Percentiles rank a stretch among this genome's conserved stretches.
Evolutionary conservation across 1,140 invertebrate species (phyloP).

Genomic region (Caerostris darwini): DNA sequence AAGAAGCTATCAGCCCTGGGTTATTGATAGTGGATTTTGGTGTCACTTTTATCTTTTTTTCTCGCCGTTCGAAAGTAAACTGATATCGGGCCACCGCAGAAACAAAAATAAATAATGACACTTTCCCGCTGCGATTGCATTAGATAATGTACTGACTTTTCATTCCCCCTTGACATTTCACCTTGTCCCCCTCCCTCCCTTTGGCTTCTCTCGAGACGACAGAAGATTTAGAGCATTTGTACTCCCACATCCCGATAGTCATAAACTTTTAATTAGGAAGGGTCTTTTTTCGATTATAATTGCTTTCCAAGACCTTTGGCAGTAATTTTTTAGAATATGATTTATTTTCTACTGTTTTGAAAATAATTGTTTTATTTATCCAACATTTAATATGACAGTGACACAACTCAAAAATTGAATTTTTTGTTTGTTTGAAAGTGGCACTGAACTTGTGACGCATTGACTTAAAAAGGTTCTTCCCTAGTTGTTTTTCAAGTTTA

Average conservation of each 20-base stretch:
- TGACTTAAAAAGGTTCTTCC: too few species aligned
- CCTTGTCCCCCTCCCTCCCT: not conserved
- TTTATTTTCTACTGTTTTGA: too few species aligned
- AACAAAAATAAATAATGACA: conserved; percentile 52
- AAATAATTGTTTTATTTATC: too few species aligned
- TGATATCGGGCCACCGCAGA: conserved; percentile 25
- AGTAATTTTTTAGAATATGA: too few species aligned
- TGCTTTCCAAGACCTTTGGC: too few species aligned
- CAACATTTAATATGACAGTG: too few species aligned
- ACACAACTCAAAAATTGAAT: too few species aligned
- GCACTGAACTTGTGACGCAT: too few species aligned
- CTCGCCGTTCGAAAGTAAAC: conserved; percentile 24
- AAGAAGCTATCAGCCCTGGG: conserved; percentile 5
- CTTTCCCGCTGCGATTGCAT: conserved; percentile 11
- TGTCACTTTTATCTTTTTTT: conserved; percentile 18
- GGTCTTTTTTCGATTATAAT: not conserved
- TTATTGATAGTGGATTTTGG: conserved; percentile 48
- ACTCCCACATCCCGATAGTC: not conserved
- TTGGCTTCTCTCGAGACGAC: not conserved
- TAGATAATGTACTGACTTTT: not conserved
- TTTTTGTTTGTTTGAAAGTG: too few species aligned
- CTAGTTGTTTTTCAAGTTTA: too few species aligned
- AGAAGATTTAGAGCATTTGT: not conserved
- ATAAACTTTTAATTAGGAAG: not conserved
- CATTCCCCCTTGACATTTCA: not conserved